phyloP scores from a whole-genome alignment of 1,140 invertebrate genomes.

The Teleogryllus occipitalis region DNA sequence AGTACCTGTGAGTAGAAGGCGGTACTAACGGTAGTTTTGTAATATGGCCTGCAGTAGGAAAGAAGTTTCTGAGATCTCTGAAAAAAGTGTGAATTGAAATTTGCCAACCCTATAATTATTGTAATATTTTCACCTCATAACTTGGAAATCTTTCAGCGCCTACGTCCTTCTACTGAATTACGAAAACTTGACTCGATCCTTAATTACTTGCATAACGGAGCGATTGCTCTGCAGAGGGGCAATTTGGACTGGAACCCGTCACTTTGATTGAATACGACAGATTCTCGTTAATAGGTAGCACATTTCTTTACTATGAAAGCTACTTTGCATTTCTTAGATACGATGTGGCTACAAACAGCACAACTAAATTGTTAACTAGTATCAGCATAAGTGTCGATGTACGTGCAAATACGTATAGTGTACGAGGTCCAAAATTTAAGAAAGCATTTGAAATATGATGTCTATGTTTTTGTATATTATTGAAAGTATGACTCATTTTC shows the following conservation, averaged over 20 bases:
- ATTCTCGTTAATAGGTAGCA: too few species aligned
- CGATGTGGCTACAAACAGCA: too few species aligned
- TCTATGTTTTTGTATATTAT: too few species aligned
- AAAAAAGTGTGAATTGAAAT: neutral
- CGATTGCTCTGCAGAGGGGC: neutral
- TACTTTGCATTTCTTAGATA: too few species aligned
- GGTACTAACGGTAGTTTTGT: neutral
- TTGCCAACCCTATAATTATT: neutral
- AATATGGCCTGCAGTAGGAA: neutral
- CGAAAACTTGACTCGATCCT: neutral
- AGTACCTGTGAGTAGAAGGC: neutral
- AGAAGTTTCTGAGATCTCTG: neutral
- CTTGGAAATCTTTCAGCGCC: neutral
- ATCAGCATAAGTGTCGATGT: too few species aligned
- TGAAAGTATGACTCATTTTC: too few species aligned
- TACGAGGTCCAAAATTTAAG: too few species aligned
- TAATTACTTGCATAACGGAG: neutral
- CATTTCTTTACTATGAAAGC: too few species aligned
- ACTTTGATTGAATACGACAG: neutral
- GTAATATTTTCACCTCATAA: neutral
- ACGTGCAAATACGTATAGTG: too few species aligned
- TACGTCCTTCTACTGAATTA: neutral
- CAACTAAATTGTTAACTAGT: too few species aligned
- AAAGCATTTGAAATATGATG: too few species aligned
- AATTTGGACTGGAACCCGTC: neutral